Conservation (phyloP, 1,140 invertebrate genomes). For the Drosophila quadrilineata region DNA sequence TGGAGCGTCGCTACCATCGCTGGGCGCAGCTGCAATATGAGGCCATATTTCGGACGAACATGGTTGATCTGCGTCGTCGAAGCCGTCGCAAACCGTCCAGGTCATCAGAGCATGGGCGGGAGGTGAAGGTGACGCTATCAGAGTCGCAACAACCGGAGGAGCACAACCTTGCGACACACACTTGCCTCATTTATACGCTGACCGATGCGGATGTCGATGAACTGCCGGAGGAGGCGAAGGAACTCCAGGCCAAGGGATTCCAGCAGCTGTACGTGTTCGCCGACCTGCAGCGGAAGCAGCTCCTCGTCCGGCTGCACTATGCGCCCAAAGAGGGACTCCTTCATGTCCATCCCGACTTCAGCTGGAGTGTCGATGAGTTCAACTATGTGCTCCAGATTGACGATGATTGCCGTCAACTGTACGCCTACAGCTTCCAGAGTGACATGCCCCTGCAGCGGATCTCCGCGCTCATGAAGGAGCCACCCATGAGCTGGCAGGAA, state of each 20-base stretch:
- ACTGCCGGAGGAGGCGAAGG: constrained; percentile 14
- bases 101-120: constrained; percentile 28
- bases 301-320: constrained; percentile 57
- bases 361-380: constrained; percentile 34
- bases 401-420: constrained; percentile 70
- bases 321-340: constrained; percentile 43
- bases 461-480: neutral
- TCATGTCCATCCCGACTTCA: constrained; percentile 76
- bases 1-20: constrained; percentile 65
- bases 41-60: too few relatives aligned
- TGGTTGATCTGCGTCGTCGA: constrained; percentile 16
- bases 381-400: constrained; percentile 67
- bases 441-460: constrained; percentile 13
- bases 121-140: constrained; percentile 19
- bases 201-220: constrained; percentile 42
- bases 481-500: neutral
- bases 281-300: constrained; percentile 52
- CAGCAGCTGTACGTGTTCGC: constrained; percentile 75
- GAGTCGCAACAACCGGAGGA: constrained; percentile 39
- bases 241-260: constrained; percentile 19
- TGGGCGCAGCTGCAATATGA: too few relatives aligned
- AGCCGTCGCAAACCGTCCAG: neutral
- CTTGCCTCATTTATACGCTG: constrained; percentile 54
- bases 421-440: constrained; percentile 65
- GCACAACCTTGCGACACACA: constrained; percentile 43